Evolutionary conservation across 2,113 vertebrate species (phyloP).

Genomic region (Nannobrachium achirus): DNA sequence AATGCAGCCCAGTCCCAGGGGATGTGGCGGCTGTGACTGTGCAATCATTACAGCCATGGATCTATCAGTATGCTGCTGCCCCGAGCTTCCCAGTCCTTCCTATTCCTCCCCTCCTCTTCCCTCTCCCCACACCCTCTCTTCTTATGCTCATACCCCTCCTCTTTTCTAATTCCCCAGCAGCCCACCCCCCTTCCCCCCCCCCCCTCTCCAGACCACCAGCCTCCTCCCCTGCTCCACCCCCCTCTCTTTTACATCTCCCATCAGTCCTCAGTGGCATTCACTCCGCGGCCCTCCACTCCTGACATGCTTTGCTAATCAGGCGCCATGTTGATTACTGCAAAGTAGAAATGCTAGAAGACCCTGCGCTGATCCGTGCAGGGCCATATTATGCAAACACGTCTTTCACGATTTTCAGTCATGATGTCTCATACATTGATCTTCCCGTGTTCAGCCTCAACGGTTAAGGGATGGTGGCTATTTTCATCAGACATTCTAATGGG

Average conservation of each 20-base stretch:
- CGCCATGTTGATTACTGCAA: constrained; percentile 11
- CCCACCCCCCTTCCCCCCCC: background rate
- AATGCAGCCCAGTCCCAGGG: constrained; percentile 71
- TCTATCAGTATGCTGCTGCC: constrained; percentile 75
- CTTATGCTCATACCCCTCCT: background rate
- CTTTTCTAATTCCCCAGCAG: constrained; percentile 10
- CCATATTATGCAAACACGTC: too few species aligned
- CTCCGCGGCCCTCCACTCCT: constrained; percentile 8
- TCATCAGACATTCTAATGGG: background rate
- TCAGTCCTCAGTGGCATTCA: constrained; percentile 22
- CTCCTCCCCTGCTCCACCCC: constrained; percentile 2
- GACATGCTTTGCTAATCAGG: constrained; percentile 28
- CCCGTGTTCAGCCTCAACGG: background rate
- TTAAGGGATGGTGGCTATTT: constrained; percentile 2
- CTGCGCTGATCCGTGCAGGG: background rate
- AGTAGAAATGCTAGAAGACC: background rate
- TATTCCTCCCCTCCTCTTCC: constrained; percentile 18
- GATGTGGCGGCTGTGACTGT: constrained; percentile 75
- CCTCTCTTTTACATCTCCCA: constrained; percentile 41
- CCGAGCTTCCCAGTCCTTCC: constrained; percentile 50
- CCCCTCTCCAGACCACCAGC: background rate
- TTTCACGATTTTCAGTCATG: background rate
- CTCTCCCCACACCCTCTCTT: constrained; percentile 5
- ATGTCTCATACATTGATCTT: too few species aligned
- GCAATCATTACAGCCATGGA: constrained; percentile 81